A percentile compares a stretch with the other conserved stretches of the same genome.
These are phyloP conservation scores for Empis livida DNA, from an alignment of 2,888 invertebrate species.

Conservation along the genomic window DNA sequence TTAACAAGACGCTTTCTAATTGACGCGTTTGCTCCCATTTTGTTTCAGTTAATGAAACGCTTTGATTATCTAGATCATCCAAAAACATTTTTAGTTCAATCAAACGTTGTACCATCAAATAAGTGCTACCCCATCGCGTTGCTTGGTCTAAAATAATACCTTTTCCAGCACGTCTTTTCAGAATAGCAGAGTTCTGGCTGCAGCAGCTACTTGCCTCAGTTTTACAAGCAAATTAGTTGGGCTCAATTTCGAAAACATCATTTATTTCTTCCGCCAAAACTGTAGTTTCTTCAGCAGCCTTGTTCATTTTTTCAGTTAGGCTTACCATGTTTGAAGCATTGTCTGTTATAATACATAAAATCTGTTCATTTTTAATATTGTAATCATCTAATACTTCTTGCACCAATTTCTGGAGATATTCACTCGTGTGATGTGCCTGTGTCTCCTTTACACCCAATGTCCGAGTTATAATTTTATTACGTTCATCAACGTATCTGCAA, in stretches of 20 bases:
- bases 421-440: neutral
- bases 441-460: slow-evolving; percentile 1
- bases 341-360: neutral
- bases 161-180: neutral
- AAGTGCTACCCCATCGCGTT: slow-evolving; percentile 2
- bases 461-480: neutral
- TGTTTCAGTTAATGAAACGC: neutral
- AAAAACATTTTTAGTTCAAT: neutral
- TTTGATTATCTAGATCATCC: neutral
- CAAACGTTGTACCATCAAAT: slow-evolving; percentile 1
- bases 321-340: neutral
- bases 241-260: neutral
- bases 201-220: neutral
- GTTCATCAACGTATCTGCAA: neutral
- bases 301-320: neutral
- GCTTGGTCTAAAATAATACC: neutral
- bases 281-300: neutral
- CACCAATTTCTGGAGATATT: neutral
- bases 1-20: neutral
- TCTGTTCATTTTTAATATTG: neutral
- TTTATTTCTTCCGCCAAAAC: neutral
- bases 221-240: neutral
- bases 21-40: neutral
- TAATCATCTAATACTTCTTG: neutral
- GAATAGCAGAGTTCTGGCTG: neutral